Evolutionary conservation across 2,888 invertebrate genomes (phyloP), one percentile per base, ranked within the genome.

Genomic region (Euzophera pinguis): DNA sequence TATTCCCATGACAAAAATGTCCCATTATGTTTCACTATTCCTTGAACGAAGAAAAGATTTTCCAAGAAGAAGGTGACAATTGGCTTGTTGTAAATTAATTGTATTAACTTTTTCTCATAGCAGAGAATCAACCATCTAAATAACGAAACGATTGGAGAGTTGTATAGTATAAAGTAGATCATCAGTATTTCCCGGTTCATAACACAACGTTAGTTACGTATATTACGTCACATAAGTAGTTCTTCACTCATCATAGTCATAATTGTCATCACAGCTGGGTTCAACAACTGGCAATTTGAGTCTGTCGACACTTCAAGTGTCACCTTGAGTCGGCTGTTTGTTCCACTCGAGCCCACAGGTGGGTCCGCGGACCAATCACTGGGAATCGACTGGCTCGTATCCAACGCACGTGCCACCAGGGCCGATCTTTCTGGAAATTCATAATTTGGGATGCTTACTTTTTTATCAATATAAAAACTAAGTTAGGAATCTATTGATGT

Each of bases 331-430:
- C 7, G 38, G 47, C 9, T 22, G 35, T 32, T n/a, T n/a, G 41
- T 9, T 13, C 39, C 38, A 13, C 41, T 29, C 2, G 41, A 10
- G n/a, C 13, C 13, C 51, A 22, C 51, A 51, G 43, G 43, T 51
- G 47, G 34, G 39, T 5, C 38, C 22, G 9, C 9, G 39, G 29
- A 13, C 39, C 22, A 14, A 27, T 37, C 32, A 38, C 38, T 41
- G 56, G 60, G 57, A 22, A 65, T 67, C 58, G 53, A 61, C 60
- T 69, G 71, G 69, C 69, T 52, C 22, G 39, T 48, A 54, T 70
- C 73, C 75, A 70, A 67, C 47, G 54, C 69, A 65, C 70, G 69
- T 65, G 70, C 61, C 61, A 55, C 52, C 49, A 58, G 48, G 22
- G 35, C 12, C 48, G 57, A 22, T 22, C 22, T 22, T 22, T 22